Evolutionary conservation across 2,888 invertebrate genomes (phyloP), one percentile per base, ranked within the genome.

Genomic region (Linnaemya tessellans): DNA sequence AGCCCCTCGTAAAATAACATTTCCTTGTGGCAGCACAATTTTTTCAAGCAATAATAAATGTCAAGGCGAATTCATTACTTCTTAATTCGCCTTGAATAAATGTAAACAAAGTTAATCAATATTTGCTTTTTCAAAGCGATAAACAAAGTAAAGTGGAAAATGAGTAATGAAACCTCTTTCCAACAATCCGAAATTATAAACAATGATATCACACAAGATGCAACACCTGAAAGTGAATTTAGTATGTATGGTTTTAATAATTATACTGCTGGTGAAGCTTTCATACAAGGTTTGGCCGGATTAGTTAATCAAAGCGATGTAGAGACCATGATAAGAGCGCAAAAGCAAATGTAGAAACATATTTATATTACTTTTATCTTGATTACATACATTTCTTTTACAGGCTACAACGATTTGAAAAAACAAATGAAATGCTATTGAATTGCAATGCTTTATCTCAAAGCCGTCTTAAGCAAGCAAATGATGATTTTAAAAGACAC

Each of bases 371-470:
- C n/a, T n/a, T n/a, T n/a, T n/a, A 13, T 35, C 30, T 3, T 11
- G 3, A 35, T 0, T 38, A 18, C 11, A 62, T 67, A 8, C 11
- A 75, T 49, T 38, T 38, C 13, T 20, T n/a, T 60, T 60, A 18
- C 20, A 98, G 98, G 97, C 92, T 99, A 35, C 97, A 97, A 89
- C 94, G 99, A 77, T 99, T 99, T 93, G 99, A 99, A 91, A 99
- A 99, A 92, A 99, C 99, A 0, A 99, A 99, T 90, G 99, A 99
- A 93, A 99, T 99, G 99, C 93, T 99, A 41, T 96, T 97, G 11
- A 99, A 99, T 92, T 99, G 99, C 91, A 98, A 98, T 92, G 96
- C 97, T 20, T 92, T 99, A n/a, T 98, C 98, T 0, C 96, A 97
- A 3, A 96, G 96, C 86, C 94, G 99, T 13, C 94, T 98, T 74